Percentiles rank a stretch among this genome's conserved stretches.
Evolutionary conservation across 35 echinoderm and acorn worm genomes (phyloP).

Genomic region (Apostichopus californicus): DNA sequence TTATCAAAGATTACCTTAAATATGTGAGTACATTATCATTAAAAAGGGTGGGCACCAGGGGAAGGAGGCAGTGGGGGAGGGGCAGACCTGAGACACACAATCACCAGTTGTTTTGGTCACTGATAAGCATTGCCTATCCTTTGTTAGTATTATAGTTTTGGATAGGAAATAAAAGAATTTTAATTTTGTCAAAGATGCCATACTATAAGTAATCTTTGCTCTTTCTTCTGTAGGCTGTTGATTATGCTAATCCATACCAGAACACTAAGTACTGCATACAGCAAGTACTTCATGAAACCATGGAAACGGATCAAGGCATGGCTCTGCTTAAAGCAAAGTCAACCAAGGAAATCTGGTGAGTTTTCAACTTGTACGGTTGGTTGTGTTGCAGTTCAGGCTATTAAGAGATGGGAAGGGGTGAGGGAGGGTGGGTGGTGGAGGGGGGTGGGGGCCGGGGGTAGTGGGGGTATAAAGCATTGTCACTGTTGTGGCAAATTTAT

Average conservation of each 20-base stretch:
- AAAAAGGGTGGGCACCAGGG: no score
- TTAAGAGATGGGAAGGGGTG: no score
- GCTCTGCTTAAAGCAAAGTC: constrained; percentile 53
- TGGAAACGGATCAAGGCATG: constrained; percentile 52
- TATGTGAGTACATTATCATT: constrained; percentile 72
- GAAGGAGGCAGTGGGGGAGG: no score
- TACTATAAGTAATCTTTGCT: neutral
- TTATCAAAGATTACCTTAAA: constrained; percentile 83
- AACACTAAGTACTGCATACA: constrained; percentile 91
- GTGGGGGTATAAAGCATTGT: neutral
- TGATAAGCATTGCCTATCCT: no score
- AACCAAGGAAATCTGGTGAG: constrained; percentile 75
- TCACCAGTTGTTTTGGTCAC: no score
- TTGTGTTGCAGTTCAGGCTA: neutral
- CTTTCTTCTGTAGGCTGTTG: constrained; percentile 75
- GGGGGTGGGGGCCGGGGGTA: no score
- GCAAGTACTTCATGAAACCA: constrained; percentile 72
- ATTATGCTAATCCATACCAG: constrained; percentile 73
- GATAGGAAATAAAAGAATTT: no score
- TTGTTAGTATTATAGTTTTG: no score
- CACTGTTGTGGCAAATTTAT: no score
- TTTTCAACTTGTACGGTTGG: neutral
- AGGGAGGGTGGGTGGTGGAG: no score
- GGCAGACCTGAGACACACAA: no score
- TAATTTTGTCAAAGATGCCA: neutral